Evolutionary conservation across 2,797 vertebrate genomes (phyloP), one percentile per base, ranked within the genome.

Genomic region (Okamejei kenojei): DNA sequence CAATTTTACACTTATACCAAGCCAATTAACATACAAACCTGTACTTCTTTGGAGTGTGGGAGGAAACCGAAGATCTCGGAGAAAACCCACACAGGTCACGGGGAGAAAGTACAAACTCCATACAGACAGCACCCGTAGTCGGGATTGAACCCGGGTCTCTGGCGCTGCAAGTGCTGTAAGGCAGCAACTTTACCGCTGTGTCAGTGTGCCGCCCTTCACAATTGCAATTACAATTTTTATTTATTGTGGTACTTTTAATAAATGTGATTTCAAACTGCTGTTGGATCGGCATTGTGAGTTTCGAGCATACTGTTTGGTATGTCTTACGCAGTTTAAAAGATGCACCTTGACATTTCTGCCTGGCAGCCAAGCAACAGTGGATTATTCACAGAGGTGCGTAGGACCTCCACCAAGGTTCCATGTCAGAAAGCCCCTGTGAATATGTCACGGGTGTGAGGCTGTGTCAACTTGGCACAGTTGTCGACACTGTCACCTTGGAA

Each of bases 191-290:
- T 54, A 54, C 45, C 45, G 45, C 5, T 54, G 45, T 54, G 45
- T 54, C 45, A 54, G 0, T 5, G 45, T 54, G 45, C 45, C 45
- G 45, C 45, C 45, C 45, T 54, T 5, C 45, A 54, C 45, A 54
- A 54, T 54, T 54, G 7, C 45, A 54, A 7, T 54, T 54, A 54
- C 45, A 54, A 86, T 15, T 88, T 32, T 78, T 88, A 63, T 88
- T 86, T 88, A 88, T 63, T 65, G 17, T n/a, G 68, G n/a, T 88
- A 10, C 84, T 88, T 86, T 35, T 88, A 88, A 88, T 88, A n/a
- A 88, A 88, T 88, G 17, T 88, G 84, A 68, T 88, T 88, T 88
- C 82, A 68, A 88, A 88, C n/a, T 68, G 84, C 26, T 86, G 65
- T 65, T 68, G 23, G 84, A 63, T 68, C n/a, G 5, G 84, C 84